phyloP scores from a whole-genome alignment of 2,888 invertebrate genomes.

The Troides helena region DNA sequence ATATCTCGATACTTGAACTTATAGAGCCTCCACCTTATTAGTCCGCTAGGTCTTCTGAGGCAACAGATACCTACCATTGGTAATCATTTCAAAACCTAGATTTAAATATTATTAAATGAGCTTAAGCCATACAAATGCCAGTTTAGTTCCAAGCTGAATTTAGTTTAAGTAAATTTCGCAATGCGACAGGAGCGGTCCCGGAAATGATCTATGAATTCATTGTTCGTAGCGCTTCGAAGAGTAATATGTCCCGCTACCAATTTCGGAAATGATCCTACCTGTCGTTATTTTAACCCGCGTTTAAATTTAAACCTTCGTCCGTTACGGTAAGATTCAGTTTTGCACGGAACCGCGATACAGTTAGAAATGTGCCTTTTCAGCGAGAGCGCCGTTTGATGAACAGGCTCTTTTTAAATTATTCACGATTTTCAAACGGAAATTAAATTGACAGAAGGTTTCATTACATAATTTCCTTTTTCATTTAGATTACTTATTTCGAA shows the following conservation, averaged over 20 bases:
- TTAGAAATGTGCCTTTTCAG: neutral
- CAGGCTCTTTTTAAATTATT: constrained; percentile 16
- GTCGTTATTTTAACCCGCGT: neutral
- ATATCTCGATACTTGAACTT: no score
- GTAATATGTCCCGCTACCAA: constrained; percentile 11
- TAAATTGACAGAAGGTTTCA: constrained; percentile 10
- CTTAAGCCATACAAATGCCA: neutral
- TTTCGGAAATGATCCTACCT: constrained; percentile 14
- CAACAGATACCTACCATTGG: no score
- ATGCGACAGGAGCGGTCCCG: constrained; percentile 17
- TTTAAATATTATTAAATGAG: neutral
- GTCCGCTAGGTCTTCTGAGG: no score
- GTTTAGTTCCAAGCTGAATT: neutral
- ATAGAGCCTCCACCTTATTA: no score
- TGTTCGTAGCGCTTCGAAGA: constrained; percentile 11
- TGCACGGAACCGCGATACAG: neutral
- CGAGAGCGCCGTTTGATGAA: constrained; percentile 6
- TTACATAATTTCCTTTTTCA: neutral
- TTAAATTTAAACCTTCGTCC: constrained; percentile 4
- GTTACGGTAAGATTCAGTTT: neutral
- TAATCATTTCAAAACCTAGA: neutral
- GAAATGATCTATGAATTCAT: constrained; percentile 23
- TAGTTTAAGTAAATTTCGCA: constrained; percentile 14
- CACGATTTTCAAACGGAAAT: constrained; percentile 14
- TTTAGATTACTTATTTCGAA: neutral